Evolutionary conservation across 2,888 invertebrate species (phyloP).

Genomic region (Aphidoletes aphidimyza): DNA sequence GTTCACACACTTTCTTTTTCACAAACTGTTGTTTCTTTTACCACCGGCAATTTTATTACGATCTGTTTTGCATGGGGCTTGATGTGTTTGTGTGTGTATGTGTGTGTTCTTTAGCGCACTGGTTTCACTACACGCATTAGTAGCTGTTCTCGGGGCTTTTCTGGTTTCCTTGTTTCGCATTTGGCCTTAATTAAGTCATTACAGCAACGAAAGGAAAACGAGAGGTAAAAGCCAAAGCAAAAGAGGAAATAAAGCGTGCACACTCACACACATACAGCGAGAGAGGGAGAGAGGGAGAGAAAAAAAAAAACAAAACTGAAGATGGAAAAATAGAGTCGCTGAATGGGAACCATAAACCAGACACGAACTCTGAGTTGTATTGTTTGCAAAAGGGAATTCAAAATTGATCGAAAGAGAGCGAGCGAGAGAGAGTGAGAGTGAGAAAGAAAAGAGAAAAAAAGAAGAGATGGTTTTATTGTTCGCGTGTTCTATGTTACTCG

Average conservation of each 20-base stretch:
- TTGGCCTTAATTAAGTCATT: conserved; percentile 50
- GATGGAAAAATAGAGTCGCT: background rate
- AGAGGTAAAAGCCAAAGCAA: background rate
- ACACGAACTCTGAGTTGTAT: background rate
- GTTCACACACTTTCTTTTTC: background rate
- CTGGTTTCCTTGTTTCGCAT: conserved; percentile 36
- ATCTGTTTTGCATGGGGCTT: conserved; percentile 19
- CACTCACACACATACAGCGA: no score
- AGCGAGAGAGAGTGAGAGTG: no score
- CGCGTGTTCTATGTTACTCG: background rate
- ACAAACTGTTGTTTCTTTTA: no score
- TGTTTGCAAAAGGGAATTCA: conserved; percentile 18
- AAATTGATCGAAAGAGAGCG: conserved; percentile 11
- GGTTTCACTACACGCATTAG: conserved; percentile 19
- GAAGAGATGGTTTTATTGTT: background rate
- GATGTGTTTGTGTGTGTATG: background rate
- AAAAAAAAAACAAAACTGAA: background rate
- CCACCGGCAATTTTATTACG: conserved; percentile 12
- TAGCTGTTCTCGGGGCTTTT: conserved; percentile 11
- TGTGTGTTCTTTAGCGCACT: background rate
- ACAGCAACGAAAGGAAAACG: background rate
- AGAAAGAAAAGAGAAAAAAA: no score
- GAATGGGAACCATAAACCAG: background rate
- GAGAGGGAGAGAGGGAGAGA: no score
- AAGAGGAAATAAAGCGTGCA: background rate